Base-by-base conservation (phyloP, 2,888 invertebrate genomes). In the Amphimallon solstitiale region DNA sequence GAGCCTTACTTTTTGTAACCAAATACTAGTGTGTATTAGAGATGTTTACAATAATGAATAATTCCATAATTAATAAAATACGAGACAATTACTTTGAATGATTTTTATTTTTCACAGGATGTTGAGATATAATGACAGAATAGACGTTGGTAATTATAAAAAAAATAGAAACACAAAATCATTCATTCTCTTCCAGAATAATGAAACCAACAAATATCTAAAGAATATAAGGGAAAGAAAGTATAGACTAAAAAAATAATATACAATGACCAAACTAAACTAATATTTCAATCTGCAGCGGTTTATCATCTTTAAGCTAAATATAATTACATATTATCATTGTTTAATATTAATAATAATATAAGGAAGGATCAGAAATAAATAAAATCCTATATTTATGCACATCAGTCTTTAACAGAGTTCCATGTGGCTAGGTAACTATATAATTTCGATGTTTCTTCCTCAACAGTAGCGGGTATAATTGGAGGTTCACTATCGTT, bases 401-500 rank as follows among this genome's bases (percentile, higher is more conserved):
- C 68, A 68, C 68, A 71, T 71, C 71, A 71, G 71, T 71, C 71
- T 71, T 71, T 56, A 65, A 71, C 64, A 66, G 65, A 64, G 54
- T 61, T 63, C 63, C 46, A 65, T 17, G 38, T 51, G 51, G 46
- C 51, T 63, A 63, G 64, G 65, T 68, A 70, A 68, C 68, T 71
- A 71, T 67, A 70, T 59, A 59, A 68, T 54, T 68, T 64, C 46
- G 64, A 64, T 45, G 64, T 64, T 19, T 64, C 64, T 40, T 54
- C 54, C 34, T 45, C 54, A 46, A 54, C 34, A 15, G 46, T 46
- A 29, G 46, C 64, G 17, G 56, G 21, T 23, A 46, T 56, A 46
- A 56, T 35, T 12, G 43, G 56, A n/a, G 54, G 40, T 51, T 15
- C 46, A 15, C 21, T 37, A 23, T 46, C 43, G 5, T 37, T 19